phyloP scores from a whole-genome alignment of 2,797 vertebrate genomes.

The Xyrichtys novacula region DNA sequence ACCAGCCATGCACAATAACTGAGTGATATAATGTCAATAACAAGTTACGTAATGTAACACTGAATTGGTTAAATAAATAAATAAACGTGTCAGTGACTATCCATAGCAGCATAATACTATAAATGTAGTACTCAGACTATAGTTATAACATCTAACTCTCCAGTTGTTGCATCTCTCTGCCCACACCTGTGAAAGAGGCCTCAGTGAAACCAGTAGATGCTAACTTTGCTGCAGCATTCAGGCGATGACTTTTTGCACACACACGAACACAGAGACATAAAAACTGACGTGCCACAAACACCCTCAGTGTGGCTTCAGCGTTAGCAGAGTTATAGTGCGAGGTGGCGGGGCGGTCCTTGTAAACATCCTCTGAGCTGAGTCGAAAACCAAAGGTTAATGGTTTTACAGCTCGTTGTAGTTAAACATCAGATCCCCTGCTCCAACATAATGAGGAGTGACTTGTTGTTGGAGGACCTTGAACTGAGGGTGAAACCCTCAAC shows the following conservation, averaged over 20 bases:
- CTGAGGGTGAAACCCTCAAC: constrained; percentile 14
- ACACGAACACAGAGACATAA: background rate
- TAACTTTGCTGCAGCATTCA: background rate
- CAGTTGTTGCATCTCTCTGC: no score
- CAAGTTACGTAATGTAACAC: no score
- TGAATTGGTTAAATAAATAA: no score
- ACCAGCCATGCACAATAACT: no score
- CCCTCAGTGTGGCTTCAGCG: background rate
- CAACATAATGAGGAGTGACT: constrained; percentile 20
- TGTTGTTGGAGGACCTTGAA: constrained; percentile 52
- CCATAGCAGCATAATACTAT: no score
- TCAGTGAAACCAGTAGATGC: background rate
- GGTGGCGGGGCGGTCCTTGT: constrained; percentile 3
- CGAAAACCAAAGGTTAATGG: constrained; percentile 71
- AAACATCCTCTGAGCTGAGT: constrained; percentile 42
- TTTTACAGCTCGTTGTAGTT: constrained; percentile 63
- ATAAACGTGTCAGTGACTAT: no score
- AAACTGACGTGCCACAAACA: background rate
- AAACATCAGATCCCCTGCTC: constrained; percentile 53
- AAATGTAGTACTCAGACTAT: no score
- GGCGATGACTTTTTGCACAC: background rate
- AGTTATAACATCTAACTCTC: no score
- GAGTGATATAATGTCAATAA: no score
- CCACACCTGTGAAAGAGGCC: no score
- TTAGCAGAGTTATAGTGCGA: background rate